These are phyloP conservation scores for Odocoileus hemionus DNA, from an alignment of 2,113 vertebrate species.

Conservation along the genomic window DNA sequence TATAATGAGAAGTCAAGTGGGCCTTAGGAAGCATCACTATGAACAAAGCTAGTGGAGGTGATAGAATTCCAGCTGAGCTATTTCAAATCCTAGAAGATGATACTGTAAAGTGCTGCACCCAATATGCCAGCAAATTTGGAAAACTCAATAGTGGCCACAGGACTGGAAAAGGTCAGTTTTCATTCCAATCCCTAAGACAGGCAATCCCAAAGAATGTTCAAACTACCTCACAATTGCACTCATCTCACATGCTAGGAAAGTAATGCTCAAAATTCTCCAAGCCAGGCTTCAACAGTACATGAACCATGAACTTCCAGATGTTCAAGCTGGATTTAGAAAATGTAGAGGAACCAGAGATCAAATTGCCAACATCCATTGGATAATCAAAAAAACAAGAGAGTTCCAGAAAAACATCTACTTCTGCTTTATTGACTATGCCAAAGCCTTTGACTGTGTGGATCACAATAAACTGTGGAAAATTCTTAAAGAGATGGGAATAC, in stretches of 20 bases:
- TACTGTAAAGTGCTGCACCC: not conserved
- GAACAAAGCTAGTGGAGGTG: not conserved
- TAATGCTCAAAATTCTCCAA: not conserved
- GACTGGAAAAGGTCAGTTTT: not conserved
- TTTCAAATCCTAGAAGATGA: not conserved
- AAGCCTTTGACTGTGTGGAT: not conserved
- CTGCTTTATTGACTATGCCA: not conserved
- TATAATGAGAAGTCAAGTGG: not conserved
- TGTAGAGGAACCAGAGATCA: not conserved
- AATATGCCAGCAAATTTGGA: not conserved
- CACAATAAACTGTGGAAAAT: not conserved
- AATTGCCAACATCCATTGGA: not conserved
- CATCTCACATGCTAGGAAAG: not conserved
- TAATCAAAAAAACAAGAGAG: not conserved
- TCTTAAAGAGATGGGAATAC: not conserved
- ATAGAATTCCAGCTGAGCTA: not conserved
- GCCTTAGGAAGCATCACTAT: not conserved
- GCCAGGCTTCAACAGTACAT: not conserved
- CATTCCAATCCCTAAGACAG: not conserved
- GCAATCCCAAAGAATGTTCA: not conserved
- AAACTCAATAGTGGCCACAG: not conserved
- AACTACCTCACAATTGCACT: not conserved
- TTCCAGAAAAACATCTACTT: not conserved
- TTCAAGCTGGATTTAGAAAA: not conserved
- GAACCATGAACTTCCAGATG: not conserved